A percentile compares a stretch with the other conserved stretches of the same genome.
phyloP scores from a whole-genome alignment of 2,113 vertebrate species.

The Otus sunia region DNA sequence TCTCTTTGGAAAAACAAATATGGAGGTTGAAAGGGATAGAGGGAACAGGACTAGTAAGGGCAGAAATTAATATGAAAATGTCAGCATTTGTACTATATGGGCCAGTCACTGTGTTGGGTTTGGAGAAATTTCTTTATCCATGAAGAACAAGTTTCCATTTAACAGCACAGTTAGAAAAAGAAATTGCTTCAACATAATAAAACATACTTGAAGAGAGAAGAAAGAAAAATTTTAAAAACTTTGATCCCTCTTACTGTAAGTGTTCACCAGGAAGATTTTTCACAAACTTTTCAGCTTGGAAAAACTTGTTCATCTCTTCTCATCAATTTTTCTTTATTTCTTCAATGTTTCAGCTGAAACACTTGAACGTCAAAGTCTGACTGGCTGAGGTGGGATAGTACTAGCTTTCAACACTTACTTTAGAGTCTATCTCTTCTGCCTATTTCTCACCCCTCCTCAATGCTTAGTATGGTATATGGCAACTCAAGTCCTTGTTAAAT shows the following conservation, averaged over 20 bases:
- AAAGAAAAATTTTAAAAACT: background rate
- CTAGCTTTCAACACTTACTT: background rate
- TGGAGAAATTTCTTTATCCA: background rate
- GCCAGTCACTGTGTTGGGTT: background rate
- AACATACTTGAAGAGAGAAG: background rate
- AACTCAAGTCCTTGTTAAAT: background rate
- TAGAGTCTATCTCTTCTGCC: background rate
- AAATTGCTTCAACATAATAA: background rate
- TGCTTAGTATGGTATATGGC: background rate
- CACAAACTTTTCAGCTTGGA: background rate
- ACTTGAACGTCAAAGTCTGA: background rate
- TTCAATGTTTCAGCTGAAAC: background rate
- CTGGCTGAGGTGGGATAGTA: background rate
- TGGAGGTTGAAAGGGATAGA: background rate
- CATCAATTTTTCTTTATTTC: background rate
- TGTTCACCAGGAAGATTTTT: background rate
- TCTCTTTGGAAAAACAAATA: background rate
- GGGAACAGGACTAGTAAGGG: background rate
- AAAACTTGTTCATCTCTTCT: background rate
- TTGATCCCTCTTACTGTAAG: background rate
- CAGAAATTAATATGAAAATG: background rate
- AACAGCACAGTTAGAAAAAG: background rate
- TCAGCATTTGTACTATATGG: background rate
- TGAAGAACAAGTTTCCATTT: background rate
- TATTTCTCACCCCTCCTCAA: background rate